Evolutionary conservation across 2,797 vertebrate species (phyloP), one percentile per base, ranked within the genome.

Genomic region (Tiaroga cobitis): DNA sequence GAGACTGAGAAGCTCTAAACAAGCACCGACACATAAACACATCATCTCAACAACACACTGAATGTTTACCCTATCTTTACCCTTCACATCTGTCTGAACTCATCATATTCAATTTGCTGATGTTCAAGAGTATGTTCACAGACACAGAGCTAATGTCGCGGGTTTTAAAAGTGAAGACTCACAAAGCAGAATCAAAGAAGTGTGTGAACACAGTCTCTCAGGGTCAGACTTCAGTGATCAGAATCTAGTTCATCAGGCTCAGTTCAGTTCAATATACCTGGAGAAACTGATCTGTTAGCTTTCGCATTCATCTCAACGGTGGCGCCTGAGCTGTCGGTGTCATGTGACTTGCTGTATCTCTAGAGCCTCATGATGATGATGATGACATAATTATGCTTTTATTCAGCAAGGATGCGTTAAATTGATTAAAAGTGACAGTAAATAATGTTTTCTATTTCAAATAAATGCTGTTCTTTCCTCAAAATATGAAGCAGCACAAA

Each of bases 1-100:
- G 56, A 32, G 29, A 82, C 51, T 74, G 54, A 46, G n/a, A 46
- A 34, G 69, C 37, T 61, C 54, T 24, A 32, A 73, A 82, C 80
- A 82, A 43, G 39, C 26, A 1, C 5, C 18, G 29, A 59, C 54
- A 78, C 11, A 78, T 26, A 63, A 78, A 61, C 24, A 26, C 8
- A 10, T 56, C 43, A 19, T 49, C 13, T 49, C 46, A 49, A 49
- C 34, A 59, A 3, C 21, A 41, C 75, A 18, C 63, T 65, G 26
- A 32, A 32, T 65, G 63, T 65, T 65, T 65, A 65, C 8, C 51
- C 29, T 51, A 18, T 54, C 65, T 21, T 8, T 67, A 3, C 63
- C 16, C 37, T 13, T 70, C 67, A 39, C 67, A 5, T 41, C 68
- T 41, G 11, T 70, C 21, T 41, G 21, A 70, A 24, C 72, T 51